phyloP scores from a whole-genome alignment of 2,888 invertebrate genomes.

The Drosophila setosimentum region DNA sequence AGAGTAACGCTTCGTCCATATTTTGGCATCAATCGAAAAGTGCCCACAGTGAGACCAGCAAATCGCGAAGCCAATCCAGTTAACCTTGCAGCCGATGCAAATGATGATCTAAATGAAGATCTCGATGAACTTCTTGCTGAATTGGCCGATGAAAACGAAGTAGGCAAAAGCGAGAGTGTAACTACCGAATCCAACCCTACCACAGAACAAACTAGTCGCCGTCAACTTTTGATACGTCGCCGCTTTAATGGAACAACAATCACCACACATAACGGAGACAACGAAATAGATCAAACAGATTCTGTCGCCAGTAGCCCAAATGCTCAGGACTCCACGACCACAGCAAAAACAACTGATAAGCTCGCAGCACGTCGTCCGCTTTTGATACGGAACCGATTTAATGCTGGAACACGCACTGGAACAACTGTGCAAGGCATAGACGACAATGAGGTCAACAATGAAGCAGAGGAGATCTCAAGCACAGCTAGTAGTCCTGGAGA shows the following conservation, averaged over 20 bases:
- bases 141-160: conserved; percentile 39
- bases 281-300: neutral
- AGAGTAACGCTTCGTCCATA: conserved; percentile 18
- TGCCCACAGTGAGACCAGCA: conserved; percentile 4
- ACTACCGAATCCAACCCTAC: neutral
- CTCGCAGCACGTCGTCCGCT: neutral
- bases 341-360: neutral
- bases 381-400: conserved; percentile 1
- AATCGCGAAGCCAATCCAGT: neutral
- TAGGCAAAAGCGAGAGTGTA: neutral
- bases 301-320: neutral
- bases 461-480: neutral
- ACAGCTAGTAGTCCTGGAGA: neutral
- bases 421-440: neutral
- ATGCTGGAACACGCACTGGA: neutral
- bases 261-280: neutral
- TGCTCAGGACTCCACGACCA: neutral
- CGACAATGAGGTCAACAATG: neutral
- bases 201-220: conserved; percentile 2
- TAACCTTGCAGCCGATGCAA: neutral
- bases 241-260: conserved; percentile 23
- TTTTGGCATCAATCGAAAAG: conserved; percentile 25
- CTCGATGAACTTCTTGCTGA: conserved; percentile 40
- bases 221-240: conserved; percentile 18
- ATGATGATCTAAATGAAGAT: conserved; percentile 7